Base-by-base conservation (phyloP, 2,888 invertebrate genomes). In the Aphodius granarius region DNA sequence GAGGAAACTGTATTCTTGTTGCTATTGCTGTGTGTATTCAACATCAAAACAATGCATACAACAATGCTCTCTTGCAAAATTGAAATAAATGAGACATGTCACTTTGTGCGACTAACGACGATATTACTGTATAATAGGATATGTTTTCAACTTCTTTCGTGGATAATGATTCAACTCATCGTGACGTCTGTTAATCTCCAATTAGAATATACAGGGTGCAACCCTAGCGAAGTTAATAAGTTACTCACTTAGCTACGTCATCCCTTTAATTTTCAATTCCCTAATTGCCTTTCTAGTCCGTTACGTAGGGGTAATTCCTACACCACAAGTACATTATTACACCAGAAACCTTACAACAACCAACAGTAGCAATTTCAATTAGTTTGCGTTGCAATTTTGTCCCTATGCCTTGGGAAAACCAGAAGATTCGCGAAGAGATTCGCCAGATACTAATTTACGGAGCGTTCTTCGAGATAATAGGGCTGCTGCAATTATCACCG, bases 401-500 rank as follows among this genome's bases (percentile, higher is more conserved):
- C 43, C 43, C 43, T 43, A 43, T 43, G 43, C 9, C 9, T 9
- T 9, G 13, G 43, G 43, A 43, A 43, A 13, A 43, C 1, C 9
- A 43, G 23, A 4, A 23, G 6, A 23, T 23, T 23, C 5, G 4
- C 23, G 23, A 23, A 23, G 23, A 23, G 23, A n/a, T n/a, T n/a
- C n/a, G n/a, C n/a, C n/a, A n/a, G n/a, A n/a, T n/a, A n/a, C n/a
- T n/a, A n/a, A n/a, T n/a, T n/a, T n/a, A n/a, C 23, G 2, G 43
- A 3, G 43, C 1, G 9, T 19, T 68, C 68, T 20, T 66, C 21
- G n/a, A n/a, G 68, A 68, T 68, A 68, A 68, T 68, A 22, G 68
- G 20, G 13, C n/a, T 21, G 21, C 21, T 21, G 68, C 68, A 68
- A 68, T 68, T 68, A 68, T 68, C 68, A 68, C 68, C 68, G 68